A percentile compares a stretch with the other conserved stretches of the same genome.
These are phyloP conservation scores for Cettia cetti DNA, from an alignment of 2,113 vertebrate species.

Conservation along the genomic window DNA sequence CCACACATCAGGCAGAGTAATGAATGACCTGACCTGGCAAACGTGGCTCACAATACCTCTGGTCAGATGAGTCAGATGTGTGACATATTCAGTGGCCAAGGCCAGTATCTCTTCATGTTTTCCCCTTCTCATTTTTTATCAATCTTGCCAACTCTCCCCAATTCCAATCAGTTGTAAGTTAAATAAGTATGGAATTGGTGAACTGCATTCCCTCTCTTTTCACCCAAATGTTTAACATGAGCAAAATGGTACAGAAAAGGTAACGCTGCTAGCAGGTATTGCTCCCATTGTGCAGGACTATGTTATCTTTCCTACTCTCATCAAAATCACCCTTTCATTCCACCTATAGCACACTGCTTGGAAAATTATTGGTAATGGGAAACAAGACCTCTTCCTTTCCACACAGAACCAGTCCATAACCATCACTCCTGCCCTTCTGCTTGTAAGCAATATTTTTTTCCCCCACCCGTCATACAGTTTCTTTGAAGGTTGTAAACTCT, in stretches of 20 bases:
- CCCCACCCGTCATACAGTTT: not conserved
- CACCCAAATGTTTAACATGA: not conserved
- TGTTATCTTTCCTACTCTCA: not conserved
- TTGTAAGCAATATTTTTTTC: not conserved
- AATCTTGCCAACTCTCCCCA: not conserved
- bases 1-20: not conserved
- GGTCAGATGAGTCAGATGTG: slow-evolving; percentile 5
- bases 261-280: not conserved
- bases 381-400: not conserved
- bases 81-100: slow-evolving; percentile 3
- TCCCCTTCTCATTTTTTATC: not conserved
- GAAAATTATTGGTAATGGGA: not conserved
- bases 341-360: not conserved
- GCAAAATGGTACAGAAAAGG: not conserved
- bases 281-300: not conserved
- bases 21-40: not conserved
- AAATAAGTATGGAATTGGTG: not conserved
- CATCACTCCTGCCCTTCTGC: not conserved
- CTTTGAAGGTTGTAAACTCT: not conserved
- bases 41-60: not conserved
- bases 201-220: not conserved
- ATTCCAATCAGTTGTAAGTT: not conserved
- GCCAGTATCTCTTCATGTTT: not conserved
- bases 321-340: not conserved
- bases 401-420: not conserved